Evolutionary conservation across 2,797 vertebrate species (phyloP).

Genomic region (Acrocephalus scirpaceus): DNA sequence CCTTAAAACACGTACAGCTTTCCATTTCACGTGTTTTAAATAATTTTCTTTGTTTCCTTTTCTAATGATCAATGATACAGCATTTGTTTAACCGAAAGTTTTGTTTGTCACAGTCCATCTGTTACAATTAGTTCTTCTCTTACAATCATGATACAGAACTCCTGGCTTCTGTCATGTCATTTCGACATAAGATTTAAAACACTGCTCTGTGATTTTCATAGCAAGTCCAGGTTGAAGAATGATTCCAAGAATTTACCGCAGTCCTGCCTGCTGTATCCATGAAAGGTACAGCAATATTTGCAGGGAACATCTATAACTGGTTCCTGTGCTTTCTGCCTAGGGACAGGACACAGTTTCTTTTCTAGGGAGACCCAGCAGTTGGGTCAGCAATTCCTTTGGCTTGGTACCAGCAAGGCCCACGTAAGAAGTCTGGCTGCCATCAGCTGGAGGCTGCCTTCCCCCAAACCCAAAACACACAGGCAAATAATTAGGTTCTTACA

Average conservation of each 20-base stretch:
- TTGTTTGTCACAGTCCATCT: slow-evolving; percentile 1
- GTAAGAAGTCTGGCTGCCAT: neutral
- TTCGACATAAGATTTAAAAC: neutral
- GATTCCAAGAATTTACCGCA: neutral
- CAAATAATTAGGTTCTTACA: neutral
- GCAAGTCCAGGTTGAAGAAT: neutral
- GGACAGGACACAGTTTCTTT: neutral
- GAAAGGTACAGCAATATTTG: neutral
- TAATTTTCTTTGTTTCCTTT: neutral
- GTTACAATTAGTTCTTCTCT: neutral
- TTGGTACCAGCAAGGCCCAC: neutral
- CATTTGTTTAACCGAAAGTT: slow-evolving; percentile 17
- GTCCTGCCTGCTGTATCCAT: neutral
- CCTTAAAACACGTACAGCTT: neutral
- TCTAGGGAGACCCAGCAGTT: neutral
- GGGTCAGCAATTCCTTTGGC: neutral
- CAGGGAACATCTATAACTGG: neutral
- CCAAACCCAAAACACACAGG: neutral
- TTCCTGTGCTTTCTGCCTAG: neutral
- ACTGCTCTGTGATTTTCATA: slow-evolving; percentile 10
- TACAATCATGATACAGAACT: neutral
- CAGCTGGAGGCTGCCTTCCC: neutral
- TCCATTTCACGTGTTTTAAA: neutral
- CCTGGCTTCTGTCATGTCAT: neutral
- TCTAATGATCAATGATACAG: neutral